A percentile compares a stretch with the other conserved stretches of the same genome.
Conservation (phyloP, 1,140 invertebrate genomes). For the Heterodera schachtii region DNA sequence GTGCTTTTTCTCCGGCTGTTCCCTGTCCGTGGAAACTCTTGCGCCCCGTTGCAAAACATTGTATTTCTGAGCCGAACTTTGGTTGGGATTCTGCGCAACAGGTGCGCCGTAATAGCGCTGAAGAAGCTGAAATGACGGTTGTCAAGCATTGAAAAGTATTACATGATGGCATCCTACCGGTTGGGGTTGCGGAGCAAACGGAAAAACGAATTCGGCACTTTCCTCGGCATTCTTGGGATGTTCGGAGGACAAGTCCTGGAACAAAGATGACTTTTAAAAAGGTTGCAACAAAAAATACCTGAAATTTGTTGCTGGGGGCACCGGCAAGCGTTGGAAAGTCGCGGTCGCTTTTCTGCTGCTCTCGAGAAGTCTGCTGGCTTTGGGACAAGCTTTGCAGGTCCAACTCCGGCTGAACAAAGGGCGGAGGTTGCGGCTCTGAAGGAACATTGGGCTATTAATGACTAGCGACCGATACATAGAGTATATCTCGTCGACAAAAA, state of each 20-base stretch:
- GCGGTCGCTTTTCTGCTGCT: constrained; percentile 43
- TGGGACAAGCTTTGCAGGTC: constrained; percentile 18
- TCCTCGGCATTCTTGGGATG: constrained; percentile 13
- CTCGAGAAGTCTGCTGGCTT: constrained; percentile 23
- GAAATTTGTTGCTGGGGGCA: constrained; percentile 30
- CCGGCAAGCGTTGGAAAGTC: constrained; percentile 57
- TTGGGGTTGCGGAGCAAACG: constrained; percentile 22
- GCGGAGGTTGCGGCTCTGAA: neutral
- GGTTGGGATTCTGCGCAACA: neutral
- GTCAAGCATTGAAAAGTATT: constrained; percentile 27
- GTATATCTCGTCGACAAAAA: no score
- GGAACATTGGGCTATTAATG: neutral
- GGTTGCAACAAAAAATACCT: neutral
- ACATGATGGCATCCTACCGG: constrained; percentile 39
- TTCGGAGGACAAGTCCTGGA: constrained; percentile 16
- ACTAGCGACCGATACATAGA: no score
- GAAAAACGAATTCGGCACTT: neutral
- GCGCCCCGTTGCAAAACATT: constrained; percentile 39
- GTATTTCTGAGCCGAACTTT: constrained; percentile 33
- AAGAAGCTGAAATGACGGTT: constrained; percentile 22
- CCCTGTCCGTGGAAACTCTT: constrained; percentile 37
- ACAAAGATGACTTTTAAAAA: constrained; percentile 2
- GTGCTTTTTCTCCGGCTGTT: constrained; percentile 5
- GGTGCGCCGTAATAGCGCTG: constrained; percentile 48
- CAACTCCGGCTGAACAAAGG: neutral